phyloP scores from a whole-genome alignment of 2,888 invertebrate species.

The Acheta domesticus region DNA sequence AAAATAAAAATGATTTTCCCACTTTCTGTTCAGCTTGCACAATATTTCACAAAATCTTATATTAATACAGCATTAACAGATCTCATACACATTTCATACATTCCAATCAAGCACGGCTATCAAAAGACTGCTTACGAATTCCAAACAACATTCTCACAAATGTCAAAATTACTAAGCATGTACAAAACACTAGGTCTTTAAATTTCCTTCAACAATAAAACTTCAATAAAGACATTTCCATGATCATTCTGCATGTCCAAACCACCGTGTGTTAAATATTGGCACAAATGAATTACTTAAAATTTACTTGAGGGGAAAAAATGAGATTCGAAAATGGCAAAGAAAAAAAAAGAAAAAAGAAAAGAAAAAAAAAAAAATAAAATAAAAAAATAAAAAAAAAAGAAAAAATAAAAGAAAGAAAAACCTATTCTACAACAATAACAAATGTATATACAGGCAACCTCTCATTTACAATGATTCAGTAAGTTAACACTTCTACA shows the following conservation, averaged over 20 bases:
- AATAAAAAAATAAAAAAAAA: too few relatives aligned
- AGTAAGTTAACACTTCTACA: neutral
- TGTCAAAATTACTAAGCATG: too few relatives aligned
- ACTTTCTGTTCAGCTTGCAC: constrained; percentile 7
- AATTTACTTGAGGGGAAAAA: neutral
- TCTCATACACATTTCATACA: too few relatives aligned
- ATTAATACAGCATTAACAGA: too few relatives aligned
- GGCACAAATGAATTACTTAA: neutral
- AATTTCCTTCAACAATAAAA: neutral
- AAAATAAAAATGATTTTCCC: neutral
- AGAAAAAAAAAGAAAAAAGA: too few relatives aligned
- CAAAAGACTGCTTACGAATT: too few relatives aligned
- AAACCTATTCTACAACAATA: neutral
- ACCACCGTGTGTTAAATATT: neutral
- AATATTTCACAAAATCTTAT: neutral
- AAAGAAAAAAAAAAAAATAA: neutral
- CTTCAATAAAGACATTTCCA: neutral
- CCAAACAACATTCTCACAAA: too few relatives aligned
- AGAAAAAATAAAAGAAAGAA: too few relatives aligned
- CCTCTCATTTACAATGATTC: neutral
- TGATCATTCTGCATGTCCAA: neutral
- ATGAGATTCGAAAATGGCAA: neutral
- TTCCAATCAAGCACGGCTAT: too few relatives aligned
- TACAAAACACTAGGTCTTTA: too few relatives aligned
- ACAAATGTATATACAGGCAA: neutral